phyloP scores from a whole-genome alignment of 2,113 vertebrate species.

The Ceuthmochares aereus region DNA sequence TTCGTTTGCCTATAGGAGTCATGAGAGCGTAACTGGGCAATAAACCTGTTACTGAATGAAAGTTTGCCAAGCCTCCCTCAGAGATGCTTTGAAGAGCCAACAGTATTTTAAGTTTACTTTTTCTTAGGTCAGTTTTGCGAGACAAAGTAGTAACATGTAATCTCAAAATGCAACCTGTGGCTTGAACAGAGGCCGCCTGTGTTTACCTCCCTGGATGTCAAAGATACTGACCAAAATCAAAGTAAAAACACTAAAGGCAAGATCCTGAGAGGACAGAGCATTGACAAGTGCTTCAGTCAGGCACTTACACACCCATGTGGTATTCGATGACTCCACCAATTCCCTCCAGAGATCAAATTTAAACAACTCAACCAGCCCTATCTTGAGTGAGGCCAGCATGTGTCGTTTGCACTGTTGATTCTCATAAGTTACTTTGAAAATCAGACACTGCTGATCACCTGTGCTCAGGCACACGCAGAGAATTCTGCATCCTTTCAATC shows the following conservation, averaged over 20 bases:
- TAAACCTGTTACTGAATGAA: not conserved
- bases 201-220: not conserved
- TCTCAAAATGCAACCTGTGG: not conserved
- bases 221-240: not conserved
- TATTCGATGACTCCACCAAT: accelerated
- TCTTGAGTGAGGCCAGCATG: not conserved
- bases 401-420: not conserved
- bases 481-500: not conserved
- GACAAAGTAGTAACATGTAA: not conserved
- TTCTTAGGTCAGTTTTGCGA: not conserved
- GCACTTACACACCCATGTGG: not conserved
- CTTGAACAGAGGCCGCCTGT: not conserved
- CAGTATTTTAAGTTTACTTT: not conserved
- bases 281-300: not conserved
- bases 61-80: not conserved
- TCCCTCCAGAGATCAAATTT: not conserved
- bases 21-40: not conserved
- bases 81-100: not conserved
- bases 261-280: not conserved
- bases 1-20: not conserved
- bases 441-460: not conserved
- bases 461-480: not conserved
- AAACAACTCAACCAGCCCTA: not conserved
- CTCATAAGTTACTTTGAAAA: not conserved
- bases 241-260: not conserved